phyloP scores from a whole-genome alignment of 2,888 invertebrate genomes.

The Lasioglossum leucozonium region DNA sequence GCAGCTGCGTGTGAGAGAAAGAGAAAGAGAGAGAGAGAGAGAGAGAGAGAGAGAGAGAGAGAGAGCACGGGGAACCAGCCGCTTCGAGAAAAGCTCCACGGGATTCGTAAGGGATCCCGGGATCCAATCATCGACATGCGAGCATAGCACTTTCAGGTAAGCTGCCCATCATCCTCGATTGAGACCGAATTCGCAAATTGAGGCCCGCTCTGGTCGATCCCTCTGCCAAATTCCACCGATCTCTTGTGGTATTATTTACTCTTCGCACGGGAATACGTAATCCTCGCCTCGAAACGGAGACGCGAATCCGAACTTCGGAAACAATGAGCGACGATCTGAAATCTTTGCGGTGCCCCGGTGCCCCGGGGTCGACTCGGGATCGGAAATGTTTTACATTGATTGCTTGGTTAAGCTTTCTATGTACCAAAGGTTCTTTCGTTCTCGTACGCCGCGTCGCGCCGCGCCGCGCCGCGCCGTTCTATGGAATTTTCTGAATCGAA shows the following conservation, averaged over 20 bases:
- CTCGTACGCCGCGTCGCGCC: not conserved
- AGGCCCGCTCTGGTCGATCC: not conserved
- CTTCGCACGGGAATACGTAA: constrained; percentile 8
- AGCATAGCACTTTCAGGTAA: constrained; percentile 41
- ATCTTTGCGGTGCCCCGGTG: not conserved
- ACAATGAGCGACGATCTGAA: not conserved
- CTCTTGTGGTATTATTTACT: constrained; percentile 25
- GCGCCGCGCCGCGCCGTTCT: too few species aligned
- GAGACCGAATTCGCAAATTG: constrained; percentile 42
- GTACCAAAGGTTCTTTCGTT: not conserved
- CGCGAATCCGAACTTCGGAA: not conserved
- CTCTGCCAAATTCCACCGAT: not conserved
- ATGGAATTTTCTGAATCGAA: not conserved
- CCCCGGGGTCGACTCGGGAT: not conserved
- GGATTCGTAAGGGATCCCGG: constrained; percentile 11
- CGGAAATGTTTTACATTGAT: constrained; percentile 7
- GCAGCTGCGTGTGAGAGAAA: not conserved
- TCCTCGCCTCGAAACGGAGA: not conserved
- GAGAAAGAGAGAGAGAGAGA: too few species aligned
- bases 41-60: too few species aligned
- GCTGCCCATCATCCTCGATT: constrained; percentile 31
- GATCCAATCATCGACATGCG: constrained; percentile 43
- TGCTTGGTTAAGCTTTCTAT: not conserved
- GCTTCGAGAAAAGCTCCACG: not conserved
- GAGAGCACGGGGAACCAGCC: not conserved